Conservation (phyloP, 2,113 vertebrate genomes). For the Marcusenius ussheri region DNA sequence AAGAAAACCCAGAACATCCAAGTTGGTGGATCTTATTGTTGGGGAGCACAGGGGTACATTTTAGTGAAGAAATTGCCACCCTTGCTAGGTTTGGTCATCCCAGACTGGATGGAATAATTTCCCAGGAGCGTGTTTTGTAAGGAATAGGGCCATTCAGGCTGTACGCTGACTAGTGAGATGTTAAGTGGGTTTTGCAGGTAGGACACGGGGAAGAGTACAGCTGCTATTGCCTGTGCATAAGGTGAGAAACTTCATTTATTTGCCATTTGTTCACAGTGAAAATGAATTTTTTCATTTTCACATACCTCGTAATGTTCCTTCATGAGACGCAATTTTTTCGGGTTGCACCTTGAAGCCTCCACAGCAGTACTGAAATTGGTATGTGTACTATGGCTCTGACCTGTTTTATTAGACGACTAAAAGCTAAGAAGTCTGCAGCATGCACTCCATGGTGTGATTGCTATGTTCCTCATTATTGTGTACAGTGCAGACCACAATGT, state of each 20-base stretch:
- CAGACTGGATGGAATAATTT: background rate
- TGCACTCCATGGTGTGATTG: background rate
- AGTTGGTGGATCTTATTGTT: background rate
- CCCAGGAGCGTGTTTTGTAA: background rate
- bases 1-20: background rate
- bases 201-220: background rate
- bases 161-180: background rate
- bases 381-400: constrained; percentile 40
- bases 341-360: constrained; percentile 43
- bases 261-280: background rate
- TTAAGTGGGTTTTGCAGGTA: background rate
- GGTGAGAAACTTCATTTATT: background rate
- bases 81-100: background rate
- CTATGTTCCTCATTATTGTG: background rate
- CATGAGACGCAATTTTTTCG: background rate
- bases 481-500: background rate
- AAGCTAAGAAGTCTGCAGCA: background rate
- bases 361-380: constrained; percentile 50
- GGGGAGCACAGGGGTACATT: background rate
- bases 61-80: background rate
- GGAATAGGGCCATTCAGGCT: background rate
- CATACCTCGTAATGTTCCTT: background rate
- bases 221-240: background rate
- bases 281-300: background rate
- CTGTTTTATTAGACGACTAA: constrained; percentile 37